phyloP scores from a whole-genome alignment of 2,113 vertebrate genomes.

The Brachirus orientalis region DNA sequence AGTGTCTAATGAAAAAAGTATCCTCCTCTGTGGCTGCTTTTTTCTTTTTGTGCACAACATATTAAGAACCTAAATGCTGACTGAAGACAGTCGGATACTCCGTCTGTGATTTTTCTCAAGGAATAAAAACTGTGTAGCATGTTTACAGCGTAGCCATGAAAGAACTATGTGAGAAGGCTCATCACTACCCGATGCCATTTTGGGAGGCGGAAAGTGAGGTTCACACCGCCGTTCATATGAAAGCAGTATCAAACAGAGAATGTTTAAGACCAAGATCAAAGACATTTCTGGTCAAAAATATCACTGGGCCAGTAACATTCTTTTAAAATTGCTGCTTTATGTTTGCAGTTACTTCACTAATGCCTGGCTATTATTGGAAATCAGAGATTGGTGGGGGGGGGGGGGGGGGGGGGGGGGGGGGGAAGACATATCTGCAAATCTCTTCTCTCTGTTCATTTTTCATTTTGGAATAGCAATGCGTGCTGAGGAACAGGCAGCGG shows the following conservation, averaged over 20 bases:
- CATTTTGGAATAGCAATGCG: background rate
- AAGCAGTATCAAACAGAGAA: conserved; percentile 68
- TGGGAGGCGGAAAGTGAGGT: conserved; percentile 58
- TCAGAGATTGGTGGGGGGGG: too few species aligned
- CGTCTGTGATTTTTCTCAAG: conserved; percentile 77
- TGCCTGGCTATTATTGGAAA: conserved; percentile 59
- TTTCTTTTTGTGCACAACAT: conserved; percentile 58
- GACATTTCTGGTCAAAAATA: conserved; percentile 55
- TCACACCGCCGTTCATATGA: conserved; percentile 64
- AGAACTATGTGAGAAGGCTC: conserved; percentile 67
- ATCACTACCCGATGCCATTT: conserved; percentile 64
- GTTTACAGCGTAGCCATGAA: conserved; percentile 74
- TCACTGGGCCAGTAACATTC: conserved; percentile 44
- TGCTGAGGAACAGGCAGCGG: background rate
- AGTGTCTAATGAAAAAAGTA: conserved; percentile 79
- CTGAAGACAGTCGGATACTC: conserved; percentile 77
- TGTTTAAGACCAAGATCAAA: conserved; percentile 63
- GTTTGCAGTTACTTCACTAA: conserved; percentile 52
- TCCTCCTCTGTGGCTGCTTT: conserved; percentile 70
- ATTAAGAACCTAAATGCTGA: conserved; percentile 82
- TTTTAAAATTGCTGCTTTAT: conserved; percentile 56
- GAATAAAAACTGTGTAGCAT: conserved; percentile 67
- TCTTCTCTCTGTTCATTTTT: conserved; percentile 15
- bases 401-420: too few species aligned
- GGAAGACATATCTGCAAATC: conserved; percentile 40